A percentile compares a stretch with the other conserved stretches of the same genome.
Evolutionary conservation across 1,140 invertebrate species (phyloP).

Genomic region (Eriocheir sinensis): DNA sequence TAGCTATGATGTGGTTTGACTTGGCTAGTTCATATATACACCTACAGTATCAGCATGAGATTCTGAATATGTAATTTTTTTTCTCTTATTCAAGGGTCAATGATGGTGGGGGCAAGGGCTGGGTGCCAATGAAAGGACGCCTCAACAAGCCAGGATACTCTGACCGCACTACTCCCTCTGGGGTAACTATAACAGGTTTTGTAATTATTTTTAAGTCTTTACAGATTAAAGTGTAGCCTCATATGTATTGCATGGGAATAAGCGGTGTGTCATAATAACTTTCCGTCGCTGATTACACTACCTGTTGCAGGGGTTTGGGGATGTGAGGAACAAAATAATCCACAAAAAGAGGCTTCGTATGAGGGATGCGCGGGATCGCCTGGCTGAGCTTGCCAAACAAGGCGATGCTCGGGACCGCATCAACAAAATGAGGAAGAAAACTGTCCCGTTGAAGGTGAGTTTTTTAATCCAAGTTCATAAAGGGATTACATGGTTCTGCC

Average conservation of each 20-base stretch:
- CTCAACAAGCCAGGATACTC: not conserved
- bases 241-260: not conserved
- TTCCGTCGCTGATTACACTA: too few relatives aligned
- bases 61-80: too few relatives aligned
- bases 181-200: too few relatives aligned
- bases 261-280: too few relatives aligned
- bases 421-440: conserved; percentile 82
- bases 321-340: conserved; percentile 88
- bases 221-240: not conserved
- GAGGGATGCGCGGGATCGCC: conserved; percentile 87
- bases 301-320: conserved; percentile 80
- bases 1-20: too few relatives aligned
- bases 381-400: conserved; percentile 86
- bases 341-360: conserved; percentile 87
- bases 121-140: conserved; percentile 8
- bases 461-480: too few relatives aligned
- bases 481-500: too few relatives aligned
- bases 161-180: not conserved
- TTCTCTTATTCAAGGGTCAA: not conserved
- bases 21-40: too few relatives aligned
- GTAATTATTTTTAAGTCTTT: not conserved
- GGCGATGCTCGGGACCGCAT: conserved; percentile 86
- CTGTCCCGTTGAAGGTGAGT: not conserved
- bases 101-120: not conserved
- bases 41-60: too few relatives aligned